phyloP scores from a whole-genome alignment of 2,888 invertebrate genomes.

The Lepidocyrtoides sp. region DNA sequence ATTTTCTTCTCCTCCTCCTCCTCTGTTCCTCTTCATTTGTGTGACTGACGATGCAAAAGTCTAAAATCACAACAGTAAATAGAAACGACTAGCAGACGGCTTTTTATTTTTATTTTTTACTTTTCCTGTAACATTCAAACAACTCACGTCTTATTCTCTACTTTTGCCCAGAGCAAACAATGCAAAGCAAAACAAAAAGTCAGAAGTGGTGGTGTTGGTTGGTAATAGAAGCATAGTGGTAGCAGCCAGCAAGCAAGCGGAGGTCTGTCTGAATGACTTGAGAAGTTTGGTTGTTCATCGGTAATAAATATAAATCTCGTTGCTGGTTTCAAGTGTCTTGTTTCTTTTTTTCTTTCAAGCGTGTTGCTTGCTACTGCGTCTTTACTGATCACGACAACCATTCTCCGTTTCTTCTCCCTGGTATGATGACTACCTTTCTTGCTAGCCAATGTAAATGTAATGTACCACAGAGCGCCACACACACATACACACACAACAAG shows the following conservation, averaged over 20 bases:
- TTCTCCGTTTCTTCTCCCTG: neutral
- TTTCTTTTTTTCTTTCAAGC: slow-evolving; percentile 21
- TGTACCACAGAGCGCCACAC: neutral
- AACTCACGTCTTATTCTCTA: neutral
- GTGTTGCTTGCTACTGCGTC: neutral
- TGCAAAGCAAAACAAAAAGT: slow-evolving; percentile 10
- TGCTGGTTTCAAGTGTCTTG: slow-evolving; percentile 8
- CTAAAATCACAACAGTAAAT: slow-evolving; percentile 71
- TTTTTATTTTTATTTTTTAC: neutral
- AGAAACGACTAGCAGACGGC: neutral
- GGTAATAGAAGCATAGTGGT: too few relatives aligned
- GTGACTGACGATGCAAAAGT: slow-evolving; percentile 57
- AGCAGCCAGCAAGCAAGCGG: too few relatives aligned
- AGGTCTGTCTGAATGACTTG: neutral
- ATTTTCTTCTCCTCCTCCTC: too few relatives aligned
- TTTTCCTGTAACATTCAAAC: neutral
- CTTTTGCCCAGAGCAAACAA: slow-evolving; percentile 1
- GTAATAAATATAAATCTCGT: slow-evolving; percentile 53
- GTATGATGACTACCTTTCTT: neutral
- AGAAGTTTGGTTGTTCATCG: slow-evolving; percentile 15
- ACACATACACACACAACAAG: too few relatives aligned
- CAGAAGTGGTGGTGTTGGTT: too few relatives aligned
- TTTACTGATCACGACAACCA: slow-evolving; percentile 1
- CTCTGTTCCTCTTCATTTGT: neutral
- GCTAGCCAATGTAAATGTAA: neutral